phyloP scores from a whole-genome alignment of 2,888 invertebrate genomes.

The Polylopha cassiicola region DNA sequence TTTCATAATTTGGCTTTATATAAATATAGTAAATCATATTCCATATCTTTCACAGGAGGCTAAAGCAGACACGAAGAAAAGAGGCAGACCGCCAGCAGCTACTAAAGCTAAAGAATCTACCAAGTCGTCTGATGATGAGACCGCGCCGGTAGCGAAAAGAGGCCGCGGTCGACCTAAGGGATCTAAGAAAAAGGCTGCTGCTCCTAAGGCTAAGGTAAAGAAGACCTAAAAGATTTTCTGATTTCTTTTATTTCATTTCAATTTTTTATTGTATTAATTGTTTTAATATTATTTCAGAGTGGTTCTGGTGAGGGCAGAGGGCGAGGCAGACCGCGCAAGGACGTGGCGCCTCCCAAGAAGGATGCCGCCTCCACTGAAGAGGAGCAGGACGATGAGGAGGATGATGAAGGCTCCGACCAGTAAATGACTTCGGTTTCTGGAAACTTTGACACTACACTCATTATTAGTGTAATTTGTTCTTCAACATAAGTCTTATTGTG shows the following conservation, averaged over 20 bases:
- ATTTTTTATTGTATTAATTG: not conserved
- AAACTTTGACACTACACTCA: slow-evolving; percentile 46
- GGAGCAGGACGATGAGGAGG: slow-evolving; percentile 71
- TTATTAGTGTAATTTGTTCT: slow-evolving; percentile 70
- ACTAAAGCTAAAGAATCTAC: slow-evolving; percentile 73
- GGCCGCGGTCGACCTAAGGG: slow-evolving; percentile 77
- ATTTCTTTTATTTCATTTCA: not conserved
- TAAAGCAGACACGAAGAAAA: slow-evolving; percentile 69
- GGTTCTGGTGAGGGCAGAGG: slow-evolving; percentile 63
- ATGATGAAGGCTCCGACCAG: slow-evolving; percentile 71
- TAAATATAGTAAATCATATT: slow-evolving; percentile 5
- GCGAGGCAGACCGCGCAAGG: slow-evolving; percentile 70
- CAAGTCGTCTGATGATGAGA: slow-evolving; percentile 73
- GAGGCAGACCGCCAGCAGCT: slow-evolving; percentile 63
- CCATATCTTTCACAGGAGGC: slow-evolving; percentile 48
- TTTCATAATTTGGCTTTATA: slow-evolving; percentile 9
- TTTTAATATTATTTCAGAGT: slow-evolving; percentile 37
- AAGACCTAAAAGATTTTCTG: no score
- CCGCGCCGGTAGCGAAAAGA: slow-evolving; percentile 72
- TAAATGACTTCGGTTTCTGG: slow-evolving; percentile 54
- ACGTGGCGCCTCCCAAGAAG: slow-evolving; percentile 68
- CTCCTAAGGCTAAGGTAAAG: slow-evolving; percentile 65
- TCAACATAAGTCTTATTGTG: slow-evolving; percentile 58
- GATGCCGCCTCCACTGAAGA: slow-evolving; percentile 70
- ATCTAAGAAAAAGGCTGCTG: slow-evolving; percentile 71